Conservation (phyloP, 2,113 vertebrate species). For the Chamaetylas fuelleborni region DNA sequence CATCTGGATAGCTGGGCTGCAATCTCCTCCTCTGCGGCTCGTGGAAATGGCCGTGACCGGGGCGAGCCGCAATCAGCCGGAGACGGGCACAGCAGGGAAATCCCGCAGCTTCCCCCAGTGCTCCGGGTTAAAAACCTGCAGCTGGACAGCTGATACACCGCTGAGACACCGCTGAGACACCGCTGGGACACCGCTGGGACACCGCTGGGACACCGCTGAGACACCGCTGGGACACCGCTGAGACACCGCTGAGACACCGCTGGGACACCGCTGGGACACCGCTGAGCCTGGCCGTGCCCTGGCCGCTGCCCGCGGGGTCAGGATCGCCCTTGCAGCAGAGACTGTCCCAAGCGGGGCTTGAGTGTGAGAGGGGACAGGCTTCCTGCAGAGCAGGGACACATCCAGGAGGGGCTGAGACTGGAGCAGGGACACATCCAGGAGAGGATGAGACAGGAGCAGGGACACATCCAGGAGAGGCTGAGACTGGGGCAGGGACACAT, state of each 20-base stretch:
- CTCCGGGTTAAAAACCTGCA: neutral
- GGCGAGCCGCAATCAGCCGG: neutral
- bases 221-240: neutral
- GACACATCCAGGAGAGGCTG: neutral
- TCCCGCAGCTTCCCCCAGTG: neutral
- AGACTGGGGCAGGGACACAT: too few species aligned
- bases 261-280: neutral
- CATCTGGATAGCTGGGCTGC: neutral
- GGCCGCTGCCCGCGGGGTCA: neutral
- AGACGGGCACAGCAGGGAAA: neutral
- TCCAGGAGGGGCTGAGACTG: too few species aligned
- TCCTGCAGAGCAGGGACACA: too few species aligned
- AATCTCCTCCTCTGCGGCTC: neutral
- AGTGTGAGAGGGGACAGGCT: neutral
- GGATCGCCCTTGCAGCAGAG: neutral
- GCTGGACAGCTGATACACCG: neutral
- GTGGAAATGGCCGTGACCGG: neutral
- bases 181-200: neutral
- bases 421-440: too few species aligned
- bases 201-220: neutral
- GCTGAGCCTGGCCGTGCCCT: neutral
- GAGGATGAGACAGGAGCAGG: too few species aligned
- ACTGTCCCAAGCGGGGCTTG: fast-evolving
- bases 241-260: fast-evolving
- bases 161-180: fast-evolving